phyloP scores from a whole-genome alignment of 1,140 invertebrate species.

The Bombus confusus region DNA sequence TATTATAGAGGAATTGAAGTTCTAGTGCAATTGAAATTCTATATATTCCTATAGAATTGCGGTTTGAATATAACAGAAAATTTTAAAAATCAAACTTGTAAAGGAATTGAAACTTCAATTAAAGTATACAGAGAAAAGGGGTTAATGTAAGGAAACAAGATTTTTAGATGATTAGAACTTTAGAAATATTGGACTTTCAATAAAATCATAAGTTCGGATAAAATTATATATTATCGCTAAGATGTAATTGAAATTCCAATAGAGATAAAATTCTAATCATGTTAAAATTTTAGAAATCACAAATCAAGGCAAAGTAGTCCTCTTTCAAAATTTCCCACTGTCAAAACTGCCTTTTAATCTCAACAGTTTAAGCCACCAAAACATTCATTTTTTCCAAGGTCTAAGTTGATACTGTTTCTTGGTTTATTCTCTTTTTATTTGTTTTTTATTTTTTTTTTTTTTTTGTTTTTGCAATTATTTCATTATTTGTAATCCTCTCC shows the following conservation, averaged over 20 bases:
- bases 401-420: slow-evolving; percentile 53
- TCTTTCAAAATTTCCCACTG: slow-evolving; percentile 31
- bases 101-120: slow-evolving; percentile 17
- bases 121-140: slow-evolving; percentile 5
- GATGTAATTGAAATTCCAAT: slow-evolving; percentile 34
- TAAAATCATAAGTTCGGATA: slow-evolving; percentile 6
- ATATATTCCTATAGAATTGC: background rate
- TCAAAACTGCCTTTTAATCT: slow-evolving; percentile 41
- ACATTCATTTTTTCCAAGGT: slow-evolving; percentile 39
- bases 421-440: slow-evolving; percentile 67
- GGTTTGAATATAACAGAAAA: slow-evolving; percentile 4
- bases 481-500: slow-evolving; percentile 41
- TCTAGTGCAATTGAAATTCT: slow-evolving; percentile 14
- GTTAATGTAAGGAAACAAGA: slow-evolving; percentile 22
- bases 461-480: slow-evolving; percentile 31
- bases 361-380: slow-evolving; percentile 43
- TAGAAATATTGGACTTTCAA: slow-evolving; percentile 26
- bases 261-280: slow-evolving; percentile 38
- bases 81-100: background rate
- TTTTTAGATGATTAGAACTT: slow-evolving; percentile 34
- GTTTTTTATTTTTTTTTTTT: slow-evolving; percentile 51
- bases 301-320: slow-evolving; percentile 36
- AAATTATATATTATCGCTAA: slow-evolving; percentile 4
- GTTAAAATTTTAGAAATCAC: slow-evolving; percentile 32
- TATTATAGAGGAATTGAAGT: background rate